Evolutionary conservation across 2,797 vertebrate species (phyloP).

Genomic region (Sebastes elongatus): DNA sequence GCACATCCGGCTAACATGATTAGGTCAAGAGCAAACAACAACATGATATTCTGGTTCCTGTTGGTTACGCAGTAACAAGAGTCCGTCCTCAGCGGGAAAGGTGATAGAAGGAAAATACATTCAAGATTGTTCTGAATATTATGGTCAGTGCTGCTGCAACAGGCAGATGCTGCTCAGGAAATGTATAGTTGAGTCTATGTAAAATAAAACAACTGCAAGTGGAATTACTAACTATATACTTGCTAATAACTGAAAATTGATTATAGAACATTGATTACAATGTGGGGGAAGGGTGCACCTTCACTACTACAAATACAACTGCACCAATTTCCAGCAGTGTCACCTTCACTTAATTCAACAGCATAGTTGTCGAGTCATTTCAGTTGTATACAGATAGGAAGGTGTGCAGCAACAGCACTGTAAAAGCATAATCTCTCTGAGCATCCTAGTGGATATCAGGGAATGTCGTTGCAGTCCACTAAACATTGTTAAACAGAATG

Average conservation of each 20-base stretch:
- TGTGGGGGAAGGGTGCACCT: background rate
- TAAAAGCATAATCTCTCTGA: background rate
- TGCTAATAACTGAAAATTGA: background rate
- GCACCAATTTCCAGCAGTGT: background rate
- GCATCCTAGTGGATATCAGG: background rate
- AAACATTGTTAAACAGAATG: background rate
- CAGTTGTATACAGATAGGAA: background rate
- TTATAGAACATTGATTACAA: background rate
- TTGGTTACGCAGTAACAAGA: background rate
- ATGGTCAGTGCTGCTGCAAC: background rate
- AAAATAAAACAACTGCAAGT: background rate
- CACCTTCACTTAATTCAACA: background rate
- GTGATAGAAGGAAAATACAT: background rate
- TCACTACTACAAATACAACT: background rate
- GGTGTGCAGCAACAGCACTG: background rate
- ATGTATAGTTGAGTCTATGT: background rate
- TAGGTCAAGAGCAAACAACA: background rate
- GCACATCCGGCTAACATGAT: background rate
- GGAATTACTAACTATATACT: background rate
- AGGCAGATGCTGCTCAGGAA: background rate
- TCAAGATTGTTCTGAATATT: background rate
- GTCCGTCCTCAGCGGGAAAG: background rate
- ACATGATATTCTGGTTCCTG: background rate
- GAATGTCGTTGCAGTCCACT: background rate
- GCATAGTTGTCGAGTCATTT: background rate